phyloP scores from a whole-genome alignment of 2,888 invertebrate species.

The Drosophila neotestacea region DNA sequence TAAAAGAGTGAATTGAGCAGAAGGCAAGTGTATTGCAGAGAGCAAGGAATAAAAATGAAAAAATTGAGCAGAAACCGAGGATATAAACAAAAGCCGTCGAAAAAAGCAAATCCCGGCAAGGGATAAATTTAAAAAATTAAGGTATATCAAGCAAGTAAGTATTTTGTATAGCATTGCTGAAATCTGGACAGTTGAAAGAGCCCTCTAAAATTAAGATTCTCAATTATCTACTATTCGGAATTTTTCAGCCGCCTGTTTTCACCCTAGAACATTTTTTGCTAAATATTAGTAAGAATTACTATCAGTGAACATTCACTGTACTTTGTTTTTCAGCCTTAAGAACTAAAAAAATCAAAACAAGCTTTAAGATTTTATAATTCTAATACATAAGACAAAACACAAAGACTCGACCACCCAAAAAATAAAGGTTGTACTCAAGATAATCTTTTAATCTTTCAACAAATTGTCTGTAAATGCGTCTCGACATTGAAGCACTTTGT shows the following conservation, averaged over 20 bases:
- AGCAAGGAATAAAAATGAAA: not conserved
- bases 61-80: slow-evolving; percentile 1
- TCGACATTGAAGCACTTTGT: slow-evolving; percentile 11
- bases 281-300: too few relatives aligned
- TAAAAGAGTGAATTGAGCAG: slow-evolving; percentile 17
- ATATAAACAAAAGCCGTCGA: not conserved
- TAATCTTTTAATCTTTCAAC: not conserved
- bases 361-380: not conserved
- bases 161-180: too few relatives aligned
- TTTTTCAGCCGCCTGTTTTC: too few relatives aligned
- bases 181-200: too few relatives aligned
- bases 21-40: slow-evolving; percentile 8
- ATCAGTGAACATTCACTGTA: not conserved
- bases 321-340: not conserved
- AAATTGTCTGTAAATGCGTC: slow-evolving; percentile 9
- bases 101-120: too few relatives aligned
- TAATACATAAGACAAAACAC: not conserved
- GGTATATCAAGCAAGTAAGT: too few relatives aligned
- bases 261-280: too few relatives aligned
- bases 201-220: too few relatives aligned
- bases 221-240: too few relatives aligned
- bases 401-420: not conserved
- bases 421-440: not conserved
- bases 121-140: too few relatives aligned
- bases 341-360: not conserved